Conservation (phyloP, 2,113 vertebrate species). For the Eulacestoma nigropectus region DNA sequence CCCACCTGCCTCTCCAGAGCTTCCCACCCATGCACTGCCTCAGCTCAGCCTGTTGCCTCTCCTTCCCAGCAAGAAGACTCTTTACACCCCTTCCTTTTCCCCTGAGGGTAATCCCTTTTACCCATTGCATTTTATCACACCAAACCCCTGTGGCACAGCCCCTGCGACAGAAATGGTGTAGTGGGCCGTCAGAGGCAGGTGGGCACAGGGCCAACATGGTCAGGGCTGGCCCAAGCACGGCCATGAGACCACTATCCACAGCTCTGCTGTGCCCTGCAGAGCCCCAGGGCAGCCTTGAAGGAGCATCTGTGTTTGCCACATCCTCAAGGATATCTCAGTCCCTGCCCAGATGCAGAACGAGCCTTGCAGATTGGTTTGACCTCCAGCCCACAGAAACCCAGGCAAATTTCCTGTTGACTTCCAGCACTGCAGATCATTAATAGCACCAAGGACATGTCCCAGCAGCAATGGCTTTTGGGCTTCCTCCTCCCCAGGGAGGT, state of each 20-base stretch:
- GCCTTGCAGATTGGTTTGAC: background rate
- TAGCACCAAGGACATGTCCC: background rate
- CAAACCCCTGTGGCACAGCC: background rate
- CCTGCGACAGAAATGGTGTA: fast-evolving
- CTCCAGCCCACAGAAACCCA: background rate
- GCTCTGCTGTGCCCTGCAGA: background rate
- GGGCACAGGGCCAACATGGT: background rate
- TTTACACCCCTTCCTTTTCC: background rate
- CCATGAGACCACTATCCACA: background rate
- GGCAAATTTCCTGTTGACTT: background rate
- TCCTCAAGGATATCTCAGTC: background rate
- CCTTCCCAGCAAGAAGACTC: background rate
- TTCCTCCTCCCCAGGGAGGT: background rate
- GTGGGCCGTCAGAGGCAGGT: too few relatives aligned
- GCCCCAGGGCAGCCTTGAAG: background rate
- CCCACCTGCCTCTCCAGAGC: background rate
- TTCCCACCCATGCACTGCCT: background rate
- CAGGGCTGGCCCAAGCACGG: background rate
- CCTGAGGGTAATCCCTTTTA: background rate
- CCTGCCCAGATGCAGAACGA: background rate
- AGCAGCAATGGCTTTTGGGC: background rate
- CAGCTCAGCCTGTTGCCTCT: background rate
- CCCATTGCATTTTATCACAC: background rate
- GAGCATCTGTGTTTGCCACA: background rate
- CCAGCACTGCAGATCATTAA: background rate